Evolutionary conservation across 1,140 invertebrate genomes (phyloP), one percentile per base, ranked within the genome.

Genomic region (Drosophila varians): DNA sequence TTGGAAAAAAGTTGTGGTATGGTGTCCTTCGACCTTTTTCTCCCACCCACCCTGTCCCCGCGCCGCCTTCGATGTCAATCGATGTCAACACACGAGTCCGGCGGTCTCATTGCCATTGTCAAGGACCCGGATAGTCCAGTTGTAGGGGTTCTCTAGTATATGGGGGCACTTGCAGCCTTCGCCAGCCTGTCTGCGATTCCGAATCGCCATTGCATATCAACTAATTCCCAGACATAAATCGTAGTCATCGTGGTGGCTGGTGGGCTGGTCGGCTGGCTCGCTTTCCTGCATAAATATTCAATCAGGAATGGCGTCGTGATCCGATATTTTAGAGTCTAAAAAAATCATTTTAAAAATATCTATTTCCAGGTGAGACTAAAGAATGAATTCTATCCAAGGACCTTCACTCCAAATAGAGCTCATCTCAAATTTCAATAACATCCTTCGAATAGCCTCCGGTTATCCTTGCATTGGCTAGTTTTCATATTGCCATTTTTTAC

Each of bases 11-110:
- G 54, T 51, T 46, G 34, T n/a, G 19, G 42, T 46, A 25, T n/a
- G 19, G 31, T 55, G 61, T 11, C 52, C 66, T 71, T 71, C 54
- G 31, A 18, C 18, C 9, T 3, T 11, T 21, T 21, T 23, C 12
- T 11, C 49, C 36, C 21, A 3, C 18, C 2, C 11, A 1, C 43
- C 9, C 36, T 26, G 53, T 19, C 9, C 36, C 25, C 23, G 11
- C 31, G 26, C 47, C 46, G 53, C 68, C 74, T 54, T n/a, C n/a
- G n/a, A n/a, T 73, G 80, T 80, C 80, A 86, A 84, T 84, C 62
- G 80, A 80, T 80, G 80, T 84, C 82, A 86, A 84, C 80, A 68
- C 56, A 73, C 51, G 58, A 72, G 68, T 72, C 68, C 45, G 43
- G 43, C 47, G 19, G 16, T 53, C 58, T 61, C 68, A 69, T 53